phyloP scores from a whole-genome alignment of 2,888 invertebrate species.

The Sthenelais limicola region DNA sequence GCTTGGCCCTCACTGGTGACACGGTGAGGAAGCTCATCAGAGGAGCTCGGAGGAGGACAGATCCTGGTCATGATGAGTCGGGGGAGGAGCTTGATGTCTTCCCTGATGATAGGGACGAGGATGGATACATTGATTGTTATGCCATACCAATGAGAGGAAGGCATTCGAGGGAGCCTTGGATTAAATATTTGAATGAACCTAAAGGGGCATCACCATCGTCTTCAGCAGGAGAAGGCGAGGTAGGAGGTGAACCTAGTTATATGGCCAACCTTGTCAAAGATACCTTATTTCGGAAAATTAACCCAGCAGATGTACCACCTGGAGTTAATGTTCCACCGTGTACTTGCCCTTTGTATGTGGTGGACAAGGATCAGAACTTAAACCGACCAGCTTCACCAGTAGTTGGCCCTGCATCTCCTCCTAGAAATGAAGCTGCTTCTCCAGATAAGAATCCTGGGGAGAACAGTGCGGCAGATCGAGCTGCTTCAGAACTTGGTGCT shows the following conservation, averaged over 20 bases:
- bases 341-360: constrained; percentile 46
- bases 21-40: constrained; percentile 45
- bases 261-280: constrained; percentile 49
- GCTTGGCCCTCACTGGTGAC: constrained; percentile 48
- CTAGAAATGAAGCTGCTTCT: no score
- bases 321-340: constrained; percentile 47
- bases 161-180: constrained; percentile 47
- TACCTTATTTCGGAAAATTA: constrained; percentile 47
- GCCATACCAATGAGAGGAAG: constrained; percentile 48
- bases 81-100: constrained; percentile 44
- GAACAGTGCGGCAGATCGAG: no score
- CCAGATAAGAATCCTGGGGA: no score
- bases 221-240: constrained; percentile 5
- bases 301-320: constrained; percentile 45
- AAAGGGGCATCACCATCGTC: not conserved
- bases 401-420: no score
- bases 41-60: constrained; percentile 29
- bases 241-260: constrained; percentile 30
- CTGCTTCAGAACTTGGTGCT: no score
- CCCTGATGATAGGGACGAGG: constrained; percentile 41
- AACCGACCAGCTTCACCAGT: no score
- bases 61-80: constrained; percentile 40
- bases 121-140: constrained; percentile 50
- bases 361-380: constrained; percentile 49
- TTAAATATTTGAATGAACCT: constrained; percentile 45